Evolutionary conservation across 2,113 vertebrate species (phyloP), one percentile per base, ranked within the genome.

Genomic region (Mohoua ochrocephala): DNA sequence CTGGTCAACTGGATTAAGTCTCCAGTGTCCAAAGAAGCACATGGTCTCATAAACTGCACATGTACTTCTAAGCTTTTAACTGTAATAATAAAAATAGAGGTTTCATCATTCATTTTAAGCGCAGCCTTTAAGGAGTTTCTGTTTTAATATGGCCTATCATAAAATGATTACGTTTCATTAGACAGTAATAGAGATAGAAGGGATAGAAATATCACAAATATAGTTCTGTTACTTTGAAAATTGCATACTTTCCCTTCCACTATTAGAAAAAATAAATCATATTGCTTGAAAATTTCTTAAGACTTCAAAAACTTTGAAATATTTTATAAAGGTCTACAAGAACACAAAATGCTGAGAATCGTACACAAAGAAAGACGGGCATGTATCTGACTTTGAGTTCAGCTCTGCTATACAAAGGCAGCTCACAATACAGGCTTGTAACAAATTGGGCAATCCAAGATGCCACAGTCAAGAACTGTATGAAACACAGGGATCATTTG

Each of bases 391-490:
- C 92, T 84, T 30, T 57, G 90, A 92, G 84, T 93, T 95, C 75
- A 93, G 45, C 79, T 93, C 68, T 79, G 4, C 41, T 83, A 64
- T n/a, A 96, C 74, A 97, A 95, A 96, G 92, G 90, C 87, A 94
- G 97, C 96, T 95, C 97, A 97, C 96, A 98, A 97, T 93, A 98
- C 98, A 99, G 98, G 98, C 98, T 98, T 97, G 93, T 97, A 97
- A 98, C 98, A 99, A 99, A 99, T 98, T 96, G 98, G 97, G 98
- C 97, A 97, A 95, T 98, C 97, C 97, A 98, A 98, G 97, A 97
- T 97, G 96, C 95, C 97, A 78, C 84, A 97, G 97, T 98, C 96
- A 95, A 97, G 96, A 98, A 95, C 65, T 85, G 61, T 92, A 94
- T 93, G 96, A 96, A 96, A 97, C 92, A 96, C 80, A 90, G 92